A percentile compares a stretch with the other conserved stretches of the same genome.
Evolutionary conservation across 2,113 vertebrate species (phyloP).

Genomic region (Bungarus multicinctus): DNA sequence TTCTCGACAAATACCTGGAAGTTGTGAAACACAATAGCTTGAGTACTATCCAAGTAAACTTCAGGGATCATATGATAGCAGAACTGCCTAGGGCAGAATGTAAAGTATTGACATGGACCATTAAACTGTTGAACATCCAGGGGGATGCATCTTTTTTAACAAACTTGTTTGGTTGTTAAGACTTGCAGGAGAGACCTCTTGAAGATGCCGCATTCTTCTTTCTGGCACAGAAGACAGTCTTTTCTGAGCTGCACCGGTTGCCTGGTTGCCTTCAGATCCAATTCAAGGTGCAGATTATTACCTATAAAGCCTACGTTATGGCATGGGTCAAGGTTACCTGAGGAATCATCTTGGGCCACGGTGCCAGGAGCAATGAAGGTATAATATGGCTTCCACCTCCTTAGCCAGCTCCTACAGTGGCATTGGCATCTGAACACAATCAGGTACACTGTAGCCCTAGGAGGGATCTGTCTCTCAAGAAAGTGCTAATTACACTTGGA

Average conservation of each 20-base stretch:
- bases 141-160: background rate
- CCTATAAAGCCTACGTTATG: background rate
- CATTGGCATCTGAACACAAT: background rate
- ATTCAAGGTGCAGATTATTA: background rate
- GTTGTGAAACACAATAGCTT: background rate
- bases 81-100: background rate
- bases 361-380: background rate
- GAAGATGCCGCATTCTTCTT: background rate
- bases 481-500: background rate
- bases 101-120: background rate
- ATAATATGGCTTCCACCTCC: background rate
- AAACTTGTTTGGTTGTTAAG: background rate
- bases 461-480: background rate
- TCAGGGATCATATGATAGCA: background rate
- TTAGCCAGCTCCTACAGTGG: background rate
- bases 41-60: background rate
- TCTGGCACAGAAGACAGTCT: background rate
- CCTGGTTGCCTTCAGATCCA: background rate
- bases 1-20: background rate
- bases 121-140: background rate
- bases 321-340: background rate
- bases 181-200: background rate
- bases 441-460: background rate
- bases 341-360: background rate
- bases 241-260: background rate